Percentiles rank a stretch among this genome's conserved stretches.
These are phyloP conservation scores for Catamblyrhynchus diadema DNA, from an alignment of 2,797 vertebrate genomes.

Conservation along the genomic window DNA sequence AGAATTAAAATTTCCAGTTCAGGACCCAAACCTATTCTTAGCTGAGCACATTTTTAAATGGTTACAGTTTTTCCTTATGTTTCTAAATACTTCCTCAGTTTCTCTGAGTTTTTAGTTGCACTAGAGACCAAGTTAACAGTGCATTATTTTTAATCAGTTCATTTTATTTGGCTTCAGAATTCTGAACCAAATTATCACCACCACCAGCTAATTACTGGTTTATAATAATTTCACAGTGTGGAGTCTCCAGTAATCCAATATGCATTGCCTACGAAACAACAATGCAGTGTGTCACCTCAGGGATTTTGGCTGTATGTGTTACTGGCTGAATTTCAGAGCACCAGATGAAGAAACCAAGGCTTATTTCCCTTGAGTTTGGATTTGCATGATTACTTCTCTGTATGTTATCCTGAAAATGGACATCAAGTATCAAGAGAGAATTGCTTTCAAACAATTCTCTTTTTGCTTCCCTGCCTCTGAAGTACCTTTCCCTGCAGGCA, in stretches of 20 bases:
- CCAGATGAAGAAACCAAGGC: slow-evolving; percentile 45
- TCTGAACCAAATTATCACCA: slow-evolving; percentile 33
- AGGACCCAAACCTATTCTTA: background rate
- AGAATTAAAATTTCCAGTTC: background rate
- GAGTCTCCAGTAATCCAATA: slow-evolving; percentile 24
- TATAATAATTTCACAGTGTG: slow-evolving; percentile 57
- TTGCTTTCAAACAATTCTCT: background rate
- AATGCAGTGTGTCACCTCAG: background rate
- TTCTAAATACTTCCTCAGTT: background rate
- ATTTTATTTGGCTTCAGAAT: background rate
- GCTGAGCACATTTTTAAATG: background rate
- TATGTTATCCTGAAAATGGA: slow-evolving; percentile 10
- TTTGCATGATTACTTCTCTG: slow-evolving; percentile 58
- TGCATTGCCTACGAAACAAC: background rate
- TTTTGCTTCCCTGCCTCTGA: slow-evolving; percentile 7
- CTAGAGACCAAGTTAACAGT: background rate
- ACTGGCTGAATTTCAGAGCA: slow-evolving; percentile 50
- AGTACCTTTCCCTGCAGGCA: slow-evolving; percentile 22
- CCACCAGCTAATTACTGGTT: slow-evolving; percentile 44
- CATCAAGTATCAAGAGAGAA: slow-evolving; percentile 4
- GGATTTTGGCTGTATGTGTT: background rate
- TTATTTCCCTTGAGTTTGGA: slow-evolving; percentile 52
- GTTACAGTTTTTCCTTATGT: background rate
- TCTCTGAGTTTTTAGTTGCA: slow-evolving; percentile 22
- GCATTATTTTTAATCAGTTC: slow-evolving; percentile 34